Conservation (phyloP, 1,140 invertebrate genomes). For the Conus ventricosus region DNA sequence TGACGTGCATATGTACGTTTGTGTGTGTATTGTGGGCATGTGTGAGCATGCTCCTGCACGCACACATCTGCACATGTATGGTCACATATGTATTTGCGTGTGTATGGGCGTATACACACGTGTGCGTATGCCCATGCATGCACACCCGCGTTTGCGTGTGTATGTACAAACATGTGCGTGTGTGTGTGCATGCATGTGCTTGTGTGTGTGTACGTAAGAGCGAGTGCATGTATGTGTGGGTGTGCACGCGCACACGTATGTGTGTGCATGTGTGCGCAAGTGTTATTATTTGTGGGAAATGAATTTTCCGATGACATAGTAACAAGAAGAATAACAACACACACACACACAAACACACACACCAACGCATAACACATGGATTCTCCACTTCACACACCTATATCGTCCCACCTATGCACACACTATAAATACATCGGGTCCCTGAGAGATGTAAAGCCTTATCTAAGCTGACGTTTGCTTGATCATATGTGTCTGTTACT, state of each 20-base stretch:
- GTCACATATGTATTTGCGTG: too few relatives aligned
- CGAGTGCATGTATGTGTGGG: neutral
- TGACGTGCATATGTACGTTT: neutral
- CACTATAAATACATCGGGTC: too few relatives aligned
- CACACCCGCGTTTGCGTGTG: neutral
- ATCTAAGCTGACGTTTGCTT: too few relatives aligned
- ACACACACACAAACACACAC: neutral
- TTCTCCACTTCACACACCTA: too few relatives aligned
- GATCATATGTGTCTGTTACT: too few relatives aligned
- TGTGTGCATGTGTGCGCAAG: neutral
- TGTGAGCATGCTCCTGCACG: too few relatives aligned
- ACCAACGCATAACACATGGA: neutral
- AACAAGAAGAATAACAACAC: neutral
- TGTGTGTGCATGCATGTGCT: neutral
- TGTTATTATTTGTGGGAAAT: neutral
- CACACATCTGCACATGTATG: too few relatives aligned
- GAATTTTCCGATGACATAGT: neutral
- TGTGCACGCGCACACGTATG: neutral
- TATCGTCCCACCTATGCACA: too few relatives aligned
- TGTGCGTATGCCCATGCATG: neutral
- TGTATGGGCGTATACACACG: neutral
- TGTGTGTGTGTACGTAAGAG: neutral
- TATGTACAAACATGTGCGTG: neutral
- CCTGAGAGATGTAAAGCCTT: too few relatives aligned
- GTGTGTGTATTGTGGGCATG: neutral